Conservation (phyloP, 2,113 vertebrate species). For the Potamarius usumacintae region DNA sequence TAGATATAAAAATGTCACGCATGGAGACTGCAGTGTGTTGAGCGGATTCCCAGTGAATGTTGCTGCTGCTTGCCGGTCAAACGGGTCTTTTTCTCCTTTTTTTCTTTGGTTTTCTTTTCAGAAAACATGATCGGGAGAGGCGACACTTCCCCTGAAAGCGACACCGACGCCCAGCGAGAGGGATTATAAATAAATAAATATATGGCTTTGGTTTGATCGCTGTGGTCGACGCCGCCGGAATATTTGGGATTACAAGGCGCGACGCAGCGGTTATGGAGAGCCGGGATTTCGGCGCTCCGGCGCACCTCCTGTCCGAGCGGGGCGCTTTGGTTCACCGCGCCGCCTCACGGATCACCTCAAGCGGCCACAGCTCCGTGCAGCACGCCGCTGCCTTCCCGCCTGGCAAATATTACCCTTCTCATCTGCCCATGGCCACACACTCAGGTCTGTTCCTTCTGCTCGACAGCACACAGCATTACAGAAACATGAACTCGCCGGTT, state of each 20-base stretch:
- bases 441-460: constrained; percentile 81
- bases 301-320: constrained; percentile 89
- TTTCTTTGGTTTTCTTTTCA: constrained; percentile 61
- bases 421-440: constrained; percentile 93
- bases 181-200: constrained; percentile 72
- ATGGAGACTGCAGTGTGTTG: too few species aligned
- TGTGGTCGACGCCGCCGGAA: constrained; percentile 62
- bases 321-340: constrained; percentile 87
- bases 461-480: neutral
- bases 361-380: constrained; percentile 84
- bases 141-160: constrained; percentile 70
- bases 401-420: constrained; percentile 92
- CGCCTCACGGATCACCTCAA: constrained; percentile 83
- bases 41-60: neutral
- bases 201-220: constrained; percentile 74
- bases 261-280: constrained; percentile 84
- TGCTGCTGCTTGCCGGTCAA: neutral
- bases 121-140: constrained; percentile 78
- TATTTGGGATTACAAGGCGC: constrained; percentile 73
- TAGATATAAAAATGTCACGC: too few species aligned
- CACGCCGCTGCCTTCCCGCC: constrained; percentile 88
- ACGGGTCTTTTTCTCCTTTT: neutral
- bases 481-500: too few species aligned
- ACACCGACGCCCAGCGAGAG: constrained; percentile 67
- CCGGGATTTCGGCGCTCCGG: constrained; percentile 91